Conservation (phyloP, 2,113 vertebrate genomes). For the Leptosomus discolor region DNA sequence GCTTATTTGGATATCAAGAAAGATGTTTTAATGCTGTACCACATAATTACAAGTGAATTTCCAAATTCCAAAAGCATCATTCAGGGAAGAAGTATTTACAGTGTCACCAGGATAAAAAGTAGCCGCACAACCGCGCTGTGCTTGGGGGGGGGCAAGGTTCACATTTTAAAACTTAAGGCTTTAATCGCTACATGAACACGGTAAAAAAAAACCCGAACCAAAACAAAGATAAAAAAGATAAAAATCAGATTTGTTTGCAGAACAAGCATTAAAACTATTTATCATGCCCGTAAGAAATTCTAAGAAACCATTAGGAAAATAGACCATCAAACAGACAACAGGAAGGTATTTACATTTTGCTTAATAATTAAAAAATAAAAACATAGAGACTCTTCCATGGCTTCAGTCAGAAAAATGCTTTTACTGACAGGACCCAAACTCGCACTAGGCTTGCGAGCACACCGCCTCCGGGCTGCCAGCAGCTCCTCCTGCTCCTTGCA, state of each 20-base stretch:
- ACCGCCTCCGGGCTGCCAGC: not conserved
- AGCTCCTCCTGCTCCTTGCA: not conserved
- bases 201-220: not conserved
- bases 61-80: not conserved
- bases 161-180: slow-evolving; percentile 48
- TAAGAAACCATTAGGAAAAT: slow-evolving; percentile 73
- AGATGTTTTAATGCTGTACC: slow-evolving; percentile 46
- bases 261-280: slow-evolving; percentile 30
- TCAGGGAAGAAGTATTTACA: not conserved
- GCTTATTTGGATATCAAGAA: slow-evolving; percentile 46
- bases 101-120: not conserved
- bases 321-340: slow-evolving; percentile 56
- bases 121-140: not conserved
- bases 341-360: slow-evolving; percentile 67
- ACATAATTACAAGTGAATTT: slow-evolving; percentile 39
- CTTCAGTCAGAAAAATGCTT: slow-evolving; percentile 46
- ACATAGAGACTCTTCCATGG: slow-evolving; percentile 55
- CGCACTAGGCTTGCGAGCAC: not conserved
- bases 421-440: not conserved
- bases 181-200: not conserved
- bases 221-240: not conserved
- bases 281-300: slow-evolving; percentile 57
- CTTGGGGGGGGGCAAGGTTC: slow-evolving; percentile 24
- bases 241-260: slow-evolving; percentile 13
- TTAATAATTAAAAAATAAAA: slow-evolving; percentile 66